These are phyloP conservation scores for Reticulitermes speratus DNA, from an alignment of 1,140 invertebrate species.

Conservation along the genomic window DNA sequence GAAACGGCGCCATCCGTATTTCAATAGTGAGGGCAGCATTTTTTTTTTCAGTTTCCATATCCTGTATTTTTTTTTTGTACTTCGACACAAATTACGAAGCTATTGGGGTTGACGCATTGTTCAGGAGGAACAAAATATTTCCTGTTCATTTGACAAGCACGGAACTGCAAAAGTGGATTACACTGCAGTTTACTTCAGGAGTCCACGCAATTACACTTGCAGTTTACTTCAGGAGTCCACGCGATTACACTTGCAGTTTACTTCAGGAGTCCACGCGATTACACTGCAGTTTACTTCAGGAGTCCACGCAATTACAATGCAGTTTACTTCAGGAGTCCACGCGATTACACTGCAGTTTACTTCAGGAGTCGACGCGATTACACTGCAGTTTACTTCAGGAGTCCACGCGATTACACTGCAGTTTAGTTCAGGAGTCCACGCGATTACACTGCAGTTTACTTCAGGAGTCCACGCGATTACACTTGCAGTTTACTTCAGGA, in stretches of 20 bases:
- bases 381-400: too few species aligned
- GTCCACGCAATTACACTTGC: too few species aligned
- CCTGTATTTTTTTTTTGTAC: neutral
- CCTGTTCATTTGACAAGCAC: neutral
- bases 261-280: too few species aligned
- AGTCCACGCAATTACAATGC: too few species aligned
- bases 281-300: too few species aligned
- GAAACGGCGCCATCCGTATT: neutral
- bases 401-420: neutral
- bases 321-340: too few species aligned
- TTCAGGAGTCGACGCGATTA: too few species aligned
- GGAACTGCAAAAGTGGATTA: neutral
- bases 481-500: neutral
- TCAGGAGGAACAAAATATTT: neutral
- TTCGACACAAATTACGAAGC: slow-evolving; percentile 5
- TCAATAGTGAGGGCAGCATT: neutral
- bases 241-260: too few species aligned
- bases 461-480: too few species aligned
- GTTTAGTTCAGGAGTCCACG: too few species aligned
- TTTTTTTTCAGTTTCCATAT: neutral
- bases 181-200: neutral
- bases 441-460: neutral
- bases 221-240: too few species aligned
- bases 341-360: too few species aligned
- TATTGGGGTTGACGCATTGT: slow-evolving; percentile 3